A percentile compares a stretch with the other conserved stretches of the same genome.
These are phyloP conservation scores for Peromyscus californicus DNA, from an alignment of 2,113 vertebrate species.

Conservation along the genomic window DNA sequence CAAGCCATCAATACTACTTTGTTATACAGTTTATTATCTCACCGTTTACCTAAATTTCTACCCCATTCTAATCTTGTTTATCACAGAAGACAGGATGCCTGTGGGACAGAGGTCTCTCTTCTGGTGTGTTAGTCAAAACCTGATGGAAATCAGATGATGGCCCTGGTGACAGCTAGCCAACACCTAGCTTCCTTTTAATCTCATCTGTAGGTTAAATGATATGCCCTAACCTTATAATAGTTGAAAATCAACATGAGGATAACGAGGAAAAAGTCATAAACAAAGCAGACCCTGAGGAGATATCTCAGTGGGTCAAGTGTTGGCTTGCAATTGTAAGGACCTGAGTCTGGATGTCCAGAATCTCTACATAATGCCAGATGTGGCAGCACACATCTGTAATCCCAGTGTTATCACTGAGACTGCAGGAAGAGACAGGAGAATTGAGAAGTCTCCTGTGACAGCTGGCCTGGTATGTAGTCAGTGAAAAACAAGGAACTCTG, in stretches of 20 bases:
- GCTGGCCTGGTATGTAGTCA: neutral
- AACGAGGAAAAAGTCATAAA: neutral
- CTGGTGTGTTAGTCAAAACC: neutral
- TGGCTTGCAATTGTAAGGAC: neutral
- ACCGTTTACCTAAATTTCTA: neutral
- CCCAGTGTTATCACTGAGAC: neutral
- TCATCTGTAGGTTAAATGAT: neutral
- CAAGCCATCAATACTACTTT: neutral
- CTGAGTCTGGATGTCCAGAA: neutral
- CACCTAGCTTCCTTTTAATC: neutral
- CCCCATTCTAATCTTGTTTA: neutral
- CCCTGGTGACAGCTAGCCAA: neutral
- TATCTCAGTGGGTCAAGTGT: neutral
- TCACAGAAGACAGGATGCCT: neutral
- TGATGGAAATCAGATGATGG: neutral
- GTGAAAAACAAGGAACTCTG: neutral
- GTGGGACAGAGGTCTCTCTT: neutral
- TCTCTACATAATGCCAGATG: neutral
- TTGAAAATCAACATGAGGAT: neutral
- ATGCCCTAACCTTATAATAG: too few relatives aligned
- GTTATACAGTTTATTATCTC: neutral
- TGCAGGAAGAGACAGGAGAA: neutral
- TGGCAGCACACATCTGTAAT: neutral
- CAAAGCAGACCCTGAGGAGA: too few relatives aligned
- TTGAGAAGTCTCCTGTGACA: neutral